Percentiles rank a stretch among this genome's conserved stretches.
Evolutionary conservation across 2,888 invertebrate genomes (phyloP).

Genomic region (Eueremaeus valkanovi): DNA sequence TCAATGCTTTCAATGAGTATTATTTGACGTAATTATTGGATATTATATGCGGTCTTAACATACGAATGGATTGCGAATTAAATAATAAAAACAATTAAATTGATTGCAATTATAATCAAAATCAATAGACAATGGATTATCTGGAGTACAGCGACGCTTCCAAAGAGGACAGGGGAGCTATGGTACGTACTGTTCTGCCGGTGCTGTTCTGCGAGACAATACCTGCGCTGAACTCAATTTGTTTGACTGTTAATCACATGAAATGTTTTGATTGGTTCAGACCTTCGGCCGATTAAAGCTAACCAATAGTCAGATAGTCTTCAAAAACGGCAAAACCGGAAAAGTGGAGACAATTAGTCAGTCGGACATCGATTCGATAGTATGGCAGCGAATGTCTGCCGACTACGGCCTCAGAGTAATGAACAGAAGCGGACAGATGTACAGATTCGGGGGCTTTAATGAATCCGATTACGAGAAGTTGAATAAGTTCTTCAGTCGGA

Average conservation of each 20-base stretch:
- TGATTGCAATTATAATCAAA: not conserved
- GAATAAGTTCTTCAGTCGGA: slow-evolving; percentile 75
- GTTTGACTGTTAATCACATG: slow-evolving; percentile 23
- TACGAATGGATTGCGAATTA: too few species aligned
- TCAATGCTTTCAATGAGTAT: not conserved
- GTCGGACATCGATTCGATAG: slow-evolving; percentile 79
- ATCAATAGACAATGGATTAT: slow-evolving; percentile 60
- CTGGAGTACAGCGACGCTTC: slow-evolving; percentile 71
- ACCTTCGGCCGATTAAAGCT: slow-evolving; percentile 85
- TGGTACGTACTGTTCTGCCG: slow-evolving; percentile 59
- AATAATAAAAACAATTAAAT: not conserved
- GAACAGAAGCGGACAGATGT: slow-evolving; percentile 79
- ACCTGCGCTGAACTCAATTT: not conserved
- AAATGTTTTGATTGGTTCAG: slow-evolving; percentile 58
- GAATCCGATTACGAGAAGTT: slow-evolving; percentile 80
- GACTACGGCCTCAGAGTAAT: slow-evolving; percentile 84
- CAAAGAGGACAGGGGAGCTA: slow-evolving; percentile 54
- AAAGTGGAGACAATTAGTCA: slow-evolving; percentile 85
- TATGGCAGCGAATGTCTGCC: slow-evolving; percentile 87
- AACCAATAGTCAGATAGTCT: slow-evolving; percentile 81
- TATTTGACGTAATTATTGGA: not conserved
- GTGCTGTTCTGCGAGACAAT: not conserved
- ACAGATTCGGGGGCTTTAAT: slow-evolving; percentile 90
- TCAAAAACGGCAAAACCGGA: slow-evolving; percentile 93
- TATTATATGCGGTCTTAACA: not conserved